Base-by-base conservation (phyloP, 2,888 invertebrate genomes). In the Julus scandinavius region DNA sequence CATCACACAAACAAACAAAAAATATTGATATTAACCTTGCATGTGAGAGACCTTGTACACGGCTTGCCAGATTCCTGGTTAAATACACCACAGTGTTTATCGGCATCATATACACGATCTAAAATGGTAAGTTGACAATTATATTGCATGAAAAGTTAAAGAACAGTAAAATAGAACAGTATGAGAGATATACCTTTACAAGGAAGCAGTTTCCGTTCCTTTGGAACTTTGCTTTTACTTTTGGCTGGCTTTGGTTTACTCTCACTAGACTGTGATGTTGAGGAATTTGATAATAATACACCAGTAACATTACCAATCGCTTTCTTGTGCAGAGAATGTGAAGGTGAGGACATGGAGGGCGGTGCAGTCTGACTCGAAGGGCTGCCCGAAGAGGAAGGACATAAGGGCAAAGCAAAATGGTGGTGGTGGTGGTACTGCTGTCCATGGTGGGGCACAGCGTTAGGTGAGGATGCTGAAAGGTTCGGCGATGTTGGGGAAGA, bases 51-150 rank as follows among this genome's bases (percentile, higher is more conserved):
- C 89, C 96, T 93, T 87, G 96, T 96, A 92, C 97, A 97, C 0
- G 96, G 96, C 91, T 95, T 95, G 5, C 94, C 93, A 89, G 94
- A 95, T 90, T 95, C 96, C 40, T 91, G 90, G 1, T 91, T 95
- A 90, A 94, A 92, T 20, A 96, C 96, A 2, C 97, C 97, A 92
- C 97, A 97, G 91, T 97, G 97, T 90, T 95, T 95, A 91, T 97
- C 95, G 29, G 96, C 95, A 92, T 97, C 96, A 92, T 96, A 97
- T 91, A 96, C 95, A 89, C 96, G 93, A 91, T 93, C 93, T 92
- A 91, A 90, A 90, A 92, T 87, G 13, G 49, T 40, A 45, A 50
- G 86, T 7, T 50, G 1, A 11, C 17, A 41, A 45, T 50, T 50
- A 85, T 41, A 1, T 13, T 15, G 20, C 41, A 38, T 17, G n/a